Conservation (phyloP, 1,140 invertebrate species). For the Portunus trituberculatus region DNA sequence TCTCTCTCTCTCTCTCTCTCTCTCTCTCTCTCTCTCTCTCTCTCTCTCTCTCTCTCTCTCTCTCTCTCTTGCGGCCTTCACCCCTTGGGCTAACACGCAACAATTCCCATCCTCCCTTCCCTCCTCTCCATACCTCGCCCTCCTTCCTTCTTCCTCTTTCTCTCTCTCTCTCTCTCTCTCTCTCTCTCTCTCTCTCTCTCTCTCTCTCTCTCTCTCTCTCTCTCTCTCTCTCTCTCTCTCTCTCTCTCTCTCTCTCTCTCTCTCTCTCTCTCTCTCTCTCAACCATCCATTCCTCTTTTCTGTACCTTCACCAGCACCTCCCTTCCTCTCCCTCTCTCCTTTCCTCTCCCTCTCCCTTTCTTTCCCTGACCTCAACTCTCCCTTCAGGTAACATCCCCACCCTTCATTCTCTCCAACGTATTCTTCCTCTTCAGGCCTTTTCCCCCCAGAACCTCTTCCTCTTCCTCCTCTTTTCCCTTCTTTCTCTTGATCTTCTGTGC, state of each 20-base stretch:
- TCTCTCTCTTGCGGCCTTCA: slow-evolving; percentile 3
- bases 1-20: slow-evolving; percentile 28
- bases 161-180: not conserved
- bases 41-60: slow-evolving; percentile 42
- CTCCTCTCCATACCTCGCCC: not conserved
- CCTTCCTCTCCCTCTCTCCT: too few species aligned
- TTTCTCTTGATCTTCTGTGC: not conserved
- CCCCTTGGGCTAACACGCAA: not conserved
- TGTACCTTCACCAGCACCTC: too few species aligned
- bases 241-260: slow-evolving; percentile 20
- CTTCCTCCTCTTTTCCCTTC: not conserved
- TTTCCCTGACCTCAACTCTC: too few species aligned
- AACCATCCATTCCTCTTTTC: too few species aligned
- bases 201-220: slow-evolving; percentile 42
- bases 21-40: slow-evolving; percentile 48
- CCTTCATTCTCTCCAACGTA: too few species aligned
- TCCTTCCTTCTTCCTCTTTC: not conserved
- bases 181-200: not conserved
- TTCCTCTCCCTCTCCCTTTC: too few species aligned
- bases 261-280: not conserved
- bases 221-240: slow-evolving; percentile 27
- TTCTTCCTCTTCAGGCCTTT: too few species aligned
- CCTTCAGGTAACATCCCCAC: too few species aligned
- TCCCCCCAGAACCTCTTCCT: too few species aligned
- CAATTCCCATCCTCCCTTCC: not conserved